Conservation (phyloP, 2,888 invertebrate genomes). For the Cantharis flavilabris region DNA sequence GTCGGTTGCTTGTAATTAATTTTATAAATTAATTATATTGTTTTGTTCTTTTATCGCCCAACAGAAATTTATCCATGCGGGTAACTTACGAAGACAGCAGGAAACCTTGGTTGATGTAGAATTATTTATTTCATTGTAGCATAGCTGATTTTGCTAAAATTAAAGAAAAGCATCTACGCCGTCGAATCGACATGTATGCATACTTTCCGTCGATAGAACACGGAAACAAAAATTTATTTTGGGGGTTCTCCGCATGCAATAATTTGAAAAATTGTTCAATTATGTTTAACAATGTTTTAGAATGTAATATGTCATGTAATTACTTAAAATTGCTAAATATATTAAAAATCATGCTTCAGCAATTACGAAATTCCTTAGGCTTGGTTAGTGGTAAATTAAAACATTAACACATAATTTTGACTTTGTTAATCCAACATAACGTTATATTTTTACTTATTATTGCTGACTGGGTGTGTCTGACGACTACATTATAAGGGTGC, state of each 20-base stretch:
- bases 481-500: neutral
- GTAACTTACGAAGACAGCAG: neutral
- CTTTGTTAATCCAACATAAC: neutral
- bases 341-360: conserved; percentile 1
- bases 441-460: neutral
- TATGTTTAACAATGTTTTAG: conserved; percentile 2
- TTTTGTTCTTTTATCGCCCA: neutral
- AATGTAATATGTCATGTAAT: conserved; percentile 2
- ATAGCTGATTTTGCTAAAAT: neutral
- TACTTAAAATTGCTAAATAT: neutral
- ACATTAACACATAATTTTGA: conserved; percentile 2
- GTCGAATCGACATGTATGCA: neutral
- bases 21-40: neutral
- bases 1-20: neutral
- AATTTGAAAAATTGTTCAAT: neutral
- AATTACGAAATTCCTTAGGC: neutral
- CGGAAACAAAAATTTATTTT: neutral
- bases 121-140: neutral
- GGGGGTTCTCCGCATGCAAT: neutral
- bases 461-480: neutral
- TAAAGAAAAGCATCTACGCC: neutral
- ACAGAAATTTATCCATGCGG: neutral
- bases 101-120: neutral
- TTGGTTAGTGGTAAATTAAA: conserved; percentile 1
- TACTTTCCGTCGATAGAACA: neutral